Percentiles rank a stretch among this genome's conserved stretches.
Conservation (phyloP, 2,113 vertebrate species). For the Syngnathoides biaculeatus region DNA sequence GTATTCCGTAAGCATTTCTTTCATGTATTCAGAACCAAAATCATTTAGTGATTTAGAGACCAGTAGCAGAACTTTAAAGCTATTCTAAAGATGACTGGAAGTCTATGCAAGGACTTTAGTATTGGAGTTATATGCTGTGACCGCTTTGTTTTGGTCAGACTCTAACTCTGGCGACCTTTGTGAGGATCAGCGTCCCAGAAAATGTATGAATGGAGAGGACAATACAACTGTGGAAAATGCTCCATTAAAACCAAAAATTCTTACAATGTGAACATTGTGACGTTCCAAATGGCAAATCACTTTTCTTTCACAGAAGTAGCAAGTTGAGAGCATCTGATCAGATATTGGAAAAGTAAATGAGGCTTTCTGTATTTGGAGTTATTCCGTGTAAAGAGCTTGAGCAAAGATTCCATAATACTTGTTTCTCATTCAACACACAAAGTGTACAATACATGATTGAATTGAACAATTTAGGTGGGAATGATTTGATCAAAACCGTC, state of each 20-base stretch:
- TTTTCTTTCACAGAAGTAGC: conserved; percentile 29
- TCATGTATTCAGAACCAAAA: too few species aligned
- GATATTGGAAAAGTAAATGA: conserved; percentile 53
- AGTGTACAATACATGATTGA: conserved; percentile 33
- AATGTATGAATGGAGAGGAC: conserved; percentile 55
- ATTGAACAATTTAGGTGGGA: conserved; percentile 39
- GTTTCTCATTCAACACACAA: conserved; percentile 47
- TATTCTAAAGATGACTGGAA: too few species aligned
- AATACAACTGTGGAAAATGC: conserved; percentile 68
- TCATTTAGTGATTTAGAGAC: too few species aligned
- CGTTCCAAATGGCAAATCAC: conserved; percentile 22
- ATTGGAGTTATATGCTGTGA: too few species aligned
- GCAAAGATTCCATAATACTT: conserved; percentile 49
- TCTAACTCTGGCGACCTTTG: too few species aligned
- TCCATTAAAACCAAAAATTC: conserved; percentile 67
- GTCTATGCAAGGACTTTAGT: too few species aligned
- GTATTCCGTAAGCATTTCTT: too few species aligned
- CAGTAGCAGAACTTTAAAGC: too few species aligned
- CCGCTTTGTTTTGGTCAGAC: too few species aligned
- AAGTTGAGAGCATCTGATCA: conserved; percentile 37
- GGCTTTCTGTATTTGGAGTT: conserved; percentile 47
- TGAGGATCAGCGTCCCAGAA: too few species aligned
- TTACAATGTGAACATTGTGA: conserved; percentile 58
- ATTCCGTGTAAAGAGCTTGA: conserved; percentile 28
- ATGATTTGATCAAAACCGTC: conserved; percentile 43